Base-by-base conservation (phyloP, 2,797 vertebrate species). In the Yasuhikotakia modesta region DNA sequence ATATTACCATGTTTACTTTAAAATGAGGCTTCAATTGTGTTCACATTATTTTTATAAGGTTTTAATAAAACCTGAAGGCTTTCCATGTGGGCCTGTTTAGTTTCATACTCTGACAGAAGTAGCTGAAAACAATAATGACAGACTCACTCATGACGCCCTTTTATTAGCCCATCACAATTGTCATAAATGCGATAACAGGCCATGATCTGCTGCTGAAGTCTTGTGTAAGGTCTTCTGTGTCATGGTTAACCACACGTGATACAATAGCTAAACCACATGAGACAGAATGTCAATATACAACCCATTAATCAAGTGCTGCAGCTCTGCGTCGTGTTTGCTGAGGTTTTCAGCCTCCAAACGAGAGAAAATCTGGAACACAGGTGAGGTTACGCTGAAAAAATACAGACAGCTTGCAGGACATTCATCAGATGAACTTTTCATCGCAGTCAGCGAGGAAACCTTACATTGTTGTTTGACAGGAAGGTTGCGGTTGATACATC, bases 231-330 rank as follows among this genome's bases (percentile, higher is more conserved):
- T 88, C 73, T 88, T 79, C 81, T 73, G 84, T 86, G 70, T 85
- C 85, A 87, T 87, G 86, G 90, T 91, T 88, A 90, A 90, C 90
- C 90, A 89, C 90, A 92, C 88, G 88, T 82, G 81, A 87, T 88
- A 89, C 87, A 91, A 92, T 87, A 82, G 85, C 84, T 83, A 88
- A 90, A 90, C 91, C 91, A 92, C 89, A 91, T 91, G 85, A 91
- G 85, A 81, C 70, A 85, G 71, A 82, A 80, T 88, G 87, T 90
- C 89, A 91, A 88, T 90, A 86, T 87, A 88, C 86, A 79, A 82
- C 66, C 85, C 87, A 88, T 92, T 88, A 89, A 89, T 92, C 90
- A 92, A 84, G 86, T 48, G 50, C 55, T 70, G 81, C 83, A 60
- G 64, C 85, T 87, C 85, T 73, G 78, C 81, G 72, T 81, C 70